These are phyloP conservation scores for Ceraclea dissimilis DNA, from an alignment of 2,888 invertebrate genomes.

Conservation along the genomic window DNA sequence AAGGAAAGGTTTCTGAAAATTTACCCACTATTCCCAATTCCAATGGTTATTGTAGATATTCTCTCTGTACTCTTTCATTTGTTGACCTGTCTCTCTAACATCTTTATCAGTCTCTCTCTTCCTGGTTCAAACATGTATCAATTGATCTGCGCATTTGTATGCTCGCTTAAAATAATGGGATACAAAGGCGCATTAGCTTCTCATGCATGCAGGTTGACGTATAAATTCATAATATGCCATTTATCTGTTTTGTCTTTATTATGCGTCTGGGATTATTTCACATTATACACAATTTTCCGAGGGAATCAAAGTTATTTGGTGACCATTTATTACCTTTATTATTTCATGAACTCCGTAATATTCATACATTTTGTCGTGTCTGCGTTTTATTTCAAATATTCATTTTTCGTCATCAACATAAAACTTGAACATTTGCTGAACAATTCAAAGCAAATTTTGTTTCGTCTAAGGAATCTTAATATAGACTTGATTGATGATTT, in stretches of 20 bases:
- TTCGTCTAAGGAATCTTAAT: too few species aligned
- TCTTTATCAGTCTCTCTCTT: neutral
- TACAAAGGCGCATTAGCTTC: neutral
- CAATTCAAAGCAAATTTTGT: neutral
- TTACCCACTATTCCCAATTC: neutral
- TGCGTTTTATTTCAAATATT: neutral
- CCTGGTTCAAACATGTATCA: neutral
- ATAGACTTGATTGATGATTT: too few species aligned
- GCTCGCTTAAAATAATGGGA: neutral
- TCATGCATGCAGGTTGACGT: neutral
- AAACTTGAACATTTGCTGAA: neutral
- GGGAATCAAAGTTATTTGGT: neutral
- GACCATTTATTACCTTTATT: neutral
- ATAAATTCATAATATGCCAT: neutral
- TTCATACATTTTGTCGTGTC: neutral
- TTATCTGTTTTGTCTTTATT: neutral
- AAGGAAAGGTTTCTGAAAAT: neutral
- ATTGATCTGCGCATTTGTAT: neutral
- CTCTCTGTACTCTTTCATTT: neutral
- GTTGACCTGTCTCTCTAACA: neutral
- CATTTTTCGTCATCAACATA: neutral
- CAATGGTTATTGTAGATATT: neutral
- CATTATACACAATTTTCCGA: neutral
- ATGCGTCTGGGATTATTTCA: neutral
- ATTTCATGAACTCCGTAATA: neutral